Evolutionary conservation across 2,113 vertebrate genomes (phyloP).

Genomic region (Dissostichus mawsoni): DNA sequence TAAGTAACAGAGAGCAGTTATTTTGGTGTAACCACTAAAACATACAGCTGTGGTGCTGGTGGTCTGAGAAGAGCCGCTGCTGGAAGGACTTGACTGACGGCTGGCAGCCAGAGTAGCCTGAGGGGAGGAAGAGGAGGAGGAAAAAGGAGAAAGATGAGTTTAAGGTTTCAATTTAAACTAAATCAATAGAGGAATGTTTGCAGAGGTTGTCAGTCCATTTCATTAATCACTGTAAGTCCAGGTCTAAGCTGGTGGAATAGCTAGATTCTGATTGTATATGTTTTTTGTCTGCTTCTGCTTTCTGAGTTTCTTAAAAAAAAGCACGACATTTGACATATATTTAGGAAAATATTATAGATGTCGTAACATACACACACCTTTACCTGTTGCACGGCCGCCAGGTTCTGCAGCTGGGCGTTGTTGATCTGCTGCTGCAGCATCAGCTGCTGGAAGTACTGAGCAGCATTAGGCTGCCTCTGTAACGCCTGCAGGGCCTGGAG

Average conservation of each 20-base stretch:
- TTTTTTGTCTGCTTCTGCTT: no score
- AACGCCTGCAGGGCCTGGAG: constrained; percentile 94
- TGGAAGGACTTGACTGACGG: constrained; percentile 93
- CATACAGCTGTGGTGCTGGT: constrained; percentile 82
- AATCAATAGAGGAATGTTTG: neutral
- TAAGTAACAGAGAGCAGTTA: neutral
- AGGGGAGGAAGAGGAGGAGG: neutral
- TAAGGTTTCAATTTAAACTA: neutral
- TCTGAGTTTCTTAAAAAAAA: no score
- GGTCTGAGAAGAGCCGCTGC: constrained; percentile 89
- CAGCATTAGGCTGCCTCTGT: constrained; percentile 96
- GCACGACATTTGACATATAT: neutral
- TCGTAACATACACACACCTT: constrained; percentile 45
- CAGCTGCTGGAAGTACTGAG: constrained; percentile 98
- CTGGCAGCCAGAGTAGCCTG: constrained; percentile 95
- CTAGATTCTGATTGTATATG: no score
- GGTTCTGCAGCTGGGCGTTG: constrained; percentile 94
- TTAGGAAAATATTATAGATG: neutral
- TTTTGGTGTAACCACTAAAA: neutral
- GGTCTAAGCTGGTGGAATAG: neutral
- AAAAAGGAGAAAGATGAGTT: neutral
- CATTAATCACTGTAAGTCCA: neutral
- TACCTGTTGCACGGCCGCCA: constrained; percentile 97
- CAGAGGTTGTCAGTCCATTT: neutral
- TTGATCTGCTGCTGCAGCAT: constrained; percentile 98